Evolutionary conservation across 2,888 invertebrate species (phyloP), one percentile per base, ranked within the genome.

Genomic region (Campopleginae sp.): DNA sequence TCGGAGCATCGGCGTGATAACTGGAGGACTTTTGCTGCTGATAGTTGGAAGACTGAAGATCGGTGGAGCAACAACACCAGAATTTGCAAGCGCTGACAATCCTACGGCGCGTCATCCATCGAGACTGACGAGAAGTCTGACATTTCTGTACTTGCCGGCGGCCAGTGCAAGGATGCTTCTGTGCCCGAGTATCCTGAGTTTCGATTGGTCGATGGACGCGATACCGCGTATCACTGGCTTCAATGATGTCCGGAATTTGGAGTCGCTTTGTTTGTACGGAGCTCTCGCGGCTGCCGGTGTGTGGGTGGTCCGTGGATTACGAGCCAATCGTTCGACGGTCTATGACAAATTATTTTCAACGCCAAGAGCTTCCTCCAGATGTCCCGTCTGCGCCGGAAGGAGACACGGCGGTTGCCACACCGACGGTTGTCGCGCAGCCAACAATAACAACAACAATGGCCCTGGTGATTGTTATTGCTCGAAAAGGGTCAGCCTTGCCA

Each of bases 121-220:
- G 77, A 93, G 97, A 70, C 94, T 97, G 90, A 97, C 98, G 61
- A 96, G 99, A 88, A 95, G 97, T 82, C 95, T 98, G 91, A 99
- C 99, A 75, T 99, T 98, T 94, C 95, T 97, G 87, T 98, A 98
- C 94, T 96, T 99, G 89, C 99, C 99, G 58, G 97, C 97, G 65
- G 97, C 98, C 92, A 99, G 99, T 94, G 96, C 98, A 91, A 96
- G 96, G 94, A 96, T 99, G 91, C 95, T 99, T 85, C 93, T 99
- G 58, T 98, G 96, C 93, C 99, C 99, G 7, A 96, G 96, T 89
- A 96, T 96, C 89, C 95, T 99, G 79, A 98, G 98, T 94, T 99
- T 99, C 94, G 99, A 99, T 94, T 99, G 99, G 99, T 98, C 99
- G 38, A 99, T 99, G 99, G 98, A 98, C 90, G 97, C 99, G 1